Percentiles rank a stretch among this genome's conserved stretches.
Conservation (phyloP, 1,140 invertebrate species). For the Drosophila lowei region DNA sequence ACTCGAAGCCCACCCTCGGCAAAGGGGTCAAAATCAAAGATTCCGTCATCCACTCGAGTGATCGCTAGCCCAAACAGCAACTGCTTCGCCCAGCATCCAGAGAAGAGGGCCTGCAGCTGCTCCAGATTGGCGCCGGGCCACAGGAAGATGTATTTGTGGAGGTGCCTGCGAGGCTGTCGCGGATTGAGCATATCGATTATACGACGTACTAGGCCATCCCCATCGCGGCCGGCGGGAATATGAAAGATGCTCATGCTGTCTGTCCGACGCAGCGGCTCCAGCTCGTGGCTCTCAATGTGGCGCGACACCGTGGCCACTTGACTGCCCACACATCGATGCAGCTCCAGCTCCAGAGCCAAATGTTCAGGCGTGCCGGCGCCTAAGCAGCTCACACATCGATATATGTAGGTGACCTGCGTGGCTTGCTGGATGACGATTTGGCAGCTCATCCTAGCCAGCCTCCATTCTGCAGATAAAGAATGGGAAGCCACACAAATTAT, state of each 20-base stretch:
- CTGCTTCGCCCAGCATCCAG: conserved; percentile 52
- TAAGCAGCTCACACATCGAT: conserved; percentile 59
- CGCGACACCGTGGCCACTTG: conserved; percentile 39
- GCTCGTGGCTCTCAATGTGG: conserved; percentile 40
- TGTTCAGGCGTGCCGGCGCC: neutral
- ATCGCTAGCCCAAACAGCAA: conserved; percentile 65
- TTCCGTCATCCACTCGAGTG: neutral
- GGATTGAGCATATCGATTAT: conserved; percentile 67
- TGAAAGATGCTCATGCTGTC: conserved; percentile 66
- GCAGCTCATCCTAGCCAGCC: conserved; percentile 41
- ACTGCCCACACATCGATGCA: conserved; percentile 49
- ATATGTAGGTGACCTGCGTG: conserved; percentile 57
- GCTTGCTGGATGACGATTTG: conserved; percentile 35
- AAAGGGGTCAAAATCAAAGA: conserved; percentile 75
- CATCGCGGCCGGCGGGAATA: conserved; percentile 24
- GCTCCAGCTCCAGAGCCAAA: conserved; percentile 24
- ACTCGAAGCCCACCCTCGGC: conserved; percentile 35
- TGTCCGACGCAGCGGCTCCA: conserved; percentile 56
- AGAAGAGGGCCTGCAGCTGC: conserved; percentile 48
- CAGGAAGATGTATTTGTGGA: conserved; percentile 73
- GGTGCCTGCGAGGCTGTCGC: conserved; percentile 49
- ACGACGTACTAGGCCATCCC: conserved; percentile 35
- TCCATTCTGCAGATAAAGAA: neutral
- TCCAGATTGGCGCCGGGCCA: conserved; percentile 48
- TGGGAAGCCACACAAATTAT: neutral